Evolutionary conservation across 2,888 invertebrate genomes (phyloP).

Genomic region (Brachyopa scutellaris): DNA sequence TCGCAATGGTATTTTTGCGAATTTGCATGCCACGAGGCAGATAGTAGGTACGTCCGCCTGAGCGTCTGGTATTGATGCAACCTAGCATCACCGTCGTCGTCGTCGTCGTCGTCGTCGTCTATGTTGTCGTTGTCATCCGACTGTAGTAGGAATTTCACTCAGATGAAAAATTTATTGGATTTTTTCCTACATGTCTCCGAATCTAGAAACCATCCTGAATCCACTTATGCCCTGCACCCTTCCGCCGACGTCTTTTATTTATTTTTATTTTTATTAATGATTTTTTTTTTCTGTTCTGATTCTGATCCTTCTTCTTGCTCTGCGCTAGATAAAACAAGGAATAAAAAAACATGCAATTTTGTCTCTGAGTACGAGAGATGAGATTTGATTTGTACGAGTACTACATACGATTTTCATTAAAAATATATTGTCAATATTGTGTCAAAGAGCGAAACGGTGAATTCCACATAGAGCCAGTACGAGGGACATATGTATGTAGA

Average conservation of each 20-base stretch:
- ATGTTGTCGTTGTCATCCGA: slow-evolving; percentile 1
- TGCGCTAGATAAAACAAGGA: background rate
- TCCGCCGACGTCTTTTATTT: slow-evolving; percentile 48
- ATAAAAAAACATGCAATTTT: slow-evolving; percentile 57
- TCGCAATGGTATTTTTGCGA: slow-evolving; percentile 62
- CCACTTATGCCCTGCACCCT: slow-evolving; percentile 28
- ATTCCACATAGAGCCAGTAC: slow-evolving; percentile 20
- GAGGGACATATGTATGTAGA: background rate
- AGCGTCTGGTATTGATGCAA: slow-evolving; percentile 56
- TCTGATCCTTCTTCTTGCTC: slow-evolving; percentile 19
- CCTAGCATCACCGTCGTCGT: slow-evolving; percentile 4
- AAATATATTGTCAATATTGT: slow-evolving; percentile 65
- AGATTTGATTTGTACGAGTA: slow-evolving; percentile 67
- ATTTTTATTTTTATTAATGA: slow-evolving; percentile 69
- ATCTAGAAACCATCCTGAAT: slow-evolving; percentile 53
- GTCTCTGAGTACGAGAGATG: slow-evolving; percentile 49
- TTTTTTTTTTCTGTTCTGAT: slow-evolving; percentile 31
- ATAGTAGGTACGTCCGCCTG: slow-evolving; percentile 43
- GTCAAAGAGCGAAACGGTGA: slow-evolving; percentile 49
- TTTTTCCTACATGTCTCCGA: slow-evolving; percentile 53
- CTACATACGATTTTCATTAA: slow-evolving; percentile 64
- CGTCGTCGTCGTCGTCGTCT: background rate
- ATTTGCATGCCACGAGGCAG: slow-evolving; percentile 62
- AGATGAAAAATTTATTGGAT: slow-evolving; percentile 71
- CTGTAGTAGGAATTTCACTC: slow-evolving; percentile 48